Percentiles rank a stretch among this genome's conserved stretches.
Evolutionary conservation across 2,888 invertebrate species (phyloP).

Genomic region (Patella caerulea): DNA sequence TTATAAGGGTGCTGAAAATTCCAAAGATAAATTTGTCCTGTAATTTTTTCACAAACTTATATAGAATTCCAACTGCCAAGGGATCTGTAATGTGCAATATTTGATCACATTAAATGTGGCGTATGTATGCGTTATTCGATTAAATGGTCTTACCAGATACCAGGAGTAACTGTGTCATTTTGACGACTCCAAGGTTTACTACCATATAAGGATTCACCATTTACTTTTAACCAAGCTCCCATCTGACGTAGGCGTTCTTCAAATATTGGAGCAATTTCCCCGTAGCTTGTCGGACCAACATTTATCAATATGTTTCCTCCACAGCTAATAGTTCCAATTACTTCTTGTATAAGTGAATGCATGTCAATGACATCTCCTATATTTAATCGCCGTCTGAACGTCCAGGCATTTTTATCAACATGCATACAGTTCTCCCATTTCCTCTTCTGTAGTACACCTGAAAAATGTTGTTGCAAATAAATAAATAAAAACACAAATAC

Average conservation of each 20-base stretch:
- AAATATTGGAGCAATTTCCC: constrained; percentile 86
- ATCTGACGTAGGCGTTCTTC: constrained; percentile 85
- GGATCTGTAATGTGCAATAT: no score
- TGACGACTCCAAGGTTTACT: constrained; percentile 84
- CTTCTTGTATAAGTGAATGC: constrained; percentile 74
- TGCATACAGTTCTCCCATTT: constrained; percentile 99
- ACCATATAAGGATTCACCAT: constrained; percentile 88
- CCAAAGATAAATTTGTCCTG: no score
- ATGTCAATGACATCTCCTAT: constrained; percentile 45
- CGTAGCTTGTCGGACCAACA: constrained; percentile 90
- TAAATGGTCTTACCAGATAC: constrained; percentile 78
- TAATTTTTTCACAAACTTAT: no score
- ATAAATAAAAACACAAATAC: no score
- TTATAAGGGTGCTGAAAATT: no score
- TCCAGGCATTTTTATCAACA: constrained; percentile 82
- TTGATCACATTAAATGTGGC: background rate
- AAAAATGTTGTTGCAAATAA: background rate
- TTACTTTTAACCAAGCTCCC: constrained; percentile 84
- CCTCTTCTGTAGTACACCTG: constrained; percentile 72
- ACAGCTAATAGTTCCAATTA: constrained; percentile 20
- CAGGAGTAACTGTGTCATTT: constrained; percentile 79
- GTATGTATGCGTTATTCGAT: background rate
- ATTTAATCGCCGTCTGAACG: constrained; percentile 66
- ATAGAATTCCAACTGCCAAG: no score
- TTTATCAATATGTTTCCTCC: constrained; percentile 82